A percentile compares a stretch with the other conserved stretches of the same genome.
Conservation (phyloP, 2,113 vertebrate species). For the Trogon surrucura region DNA sequence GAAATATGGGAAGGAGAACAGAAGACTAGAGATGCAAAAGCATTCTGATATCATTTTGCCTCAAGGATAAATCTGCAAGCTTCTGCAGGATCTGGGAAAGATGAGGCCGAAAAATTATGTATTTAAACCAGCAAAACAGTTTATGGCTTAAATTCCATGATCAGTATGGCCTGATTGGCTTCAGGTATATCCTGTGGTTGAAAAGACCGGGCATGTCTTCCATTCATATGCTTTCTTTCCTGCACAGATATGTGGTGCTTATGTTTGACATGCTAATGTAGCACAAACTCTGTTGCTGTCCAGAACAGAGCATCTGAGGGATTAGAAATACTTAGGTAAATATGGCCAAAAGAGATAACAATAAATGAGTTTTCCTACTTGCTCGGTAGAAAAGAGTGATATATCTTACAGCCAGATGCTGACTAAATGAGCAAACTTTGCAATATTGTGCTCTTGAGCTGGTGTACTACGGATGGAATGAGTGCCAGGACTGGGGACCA, state of each 20-base stretch:
- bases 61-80: background rate
- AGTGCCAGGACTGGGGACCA: slow-evolving; percentile 24
- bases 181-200: background rate
- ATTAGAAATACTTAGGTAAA: background rate
- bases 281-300: background rate
- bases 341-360: background rate
- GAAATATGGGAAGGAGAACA: background rate
- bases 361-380: background rate
- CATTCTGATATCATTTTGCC: background rate
- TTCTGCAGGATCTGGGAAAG: background rate
- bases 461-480: background rate
- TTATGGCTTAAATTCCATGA: background rate
- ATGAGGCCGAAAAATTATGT: background rate
- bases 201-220: background rate
- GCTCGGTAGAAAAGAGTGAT: background rate
- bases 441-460: background rate
- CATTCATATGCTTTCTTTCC: background rate
- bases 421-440: background rate
- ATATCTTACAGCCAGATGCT: background rate
- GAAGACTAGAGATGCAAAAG: background rate
- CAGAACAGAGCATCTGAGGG: background rate
- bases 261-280: background rate
- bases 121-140: background rate
- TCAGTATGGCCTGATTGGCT: background rate
- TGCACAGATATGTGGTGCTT: background rate